These are phyloP conservation scores for Amiota minor DNA, from an alignment of 2,888 invertebrate genomes.

Conservation along the genomic window DNA sequence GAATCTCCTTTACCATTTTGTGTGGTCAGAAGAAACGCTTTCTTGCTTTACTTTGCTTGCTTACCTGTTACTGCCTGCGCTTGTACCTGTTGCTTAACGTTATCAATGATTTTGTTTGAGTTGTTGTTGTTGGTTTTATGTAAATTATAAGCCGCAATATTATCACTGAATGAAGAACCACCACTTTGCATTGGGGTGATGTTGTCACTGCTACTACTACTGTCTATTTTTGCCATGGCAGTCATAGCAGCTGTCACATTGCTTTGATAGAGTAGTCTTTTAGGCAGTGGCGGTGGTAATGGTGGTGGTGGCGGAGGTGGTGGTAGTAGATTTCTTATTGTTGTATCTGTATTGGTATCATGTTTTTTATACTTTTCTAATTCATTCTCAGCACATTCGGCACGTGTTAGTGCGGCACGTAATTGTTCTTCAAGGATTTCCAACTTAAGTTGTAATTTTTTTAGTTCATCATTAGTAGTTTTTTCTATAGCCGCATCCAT, in stretches of 20 bases:
- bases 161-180: conserved; percentile 50
- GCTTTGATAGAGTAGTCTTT: conserved; percentile 63
- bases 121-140: conserved; percentile 55
- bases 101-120: conserved; percentile 68
- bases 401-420: conserved; percentile 74
- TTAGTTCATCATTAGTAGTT: conserved; percentile 75
- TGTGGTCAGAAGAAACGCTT: too few species aligned
- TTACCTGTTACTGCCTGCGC: conserved; percentile 73
- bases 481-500: conserved; percentile 76
- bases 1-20: too few species aligned
- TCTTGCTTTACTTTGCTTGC: background rate
- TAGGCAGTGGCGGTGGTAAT: conserved; percentile 70
- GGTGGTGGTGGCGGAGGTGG: conserved; percentile 61
- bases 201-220: conserved; percentile 29
- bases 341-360: conserved; percentile 43
- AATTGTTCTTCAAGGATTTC: conserved; percentile 76
- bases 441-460: conserved; percentile 76
- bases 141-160: conserved; percentile 62
- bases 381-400: conserved; percentile 75
- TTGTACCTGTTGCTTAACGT: conserved; percentile 71
- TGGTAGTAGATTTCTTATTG: conserved; percentile 45
- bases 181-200: conserved; percentile 3
- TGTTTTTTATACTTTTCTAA: conserved; percentile 64
- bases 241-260: conserved; percentile 26
- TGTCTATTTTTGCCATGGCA: conserved; percentile 22